Percentiles rank a stretch among this genome's conserved stretches.
Evolutionary conservation across 2,888 invertebrate genomes (phyloP).

Genomic region (Aleiodes testaceus): DNA sequence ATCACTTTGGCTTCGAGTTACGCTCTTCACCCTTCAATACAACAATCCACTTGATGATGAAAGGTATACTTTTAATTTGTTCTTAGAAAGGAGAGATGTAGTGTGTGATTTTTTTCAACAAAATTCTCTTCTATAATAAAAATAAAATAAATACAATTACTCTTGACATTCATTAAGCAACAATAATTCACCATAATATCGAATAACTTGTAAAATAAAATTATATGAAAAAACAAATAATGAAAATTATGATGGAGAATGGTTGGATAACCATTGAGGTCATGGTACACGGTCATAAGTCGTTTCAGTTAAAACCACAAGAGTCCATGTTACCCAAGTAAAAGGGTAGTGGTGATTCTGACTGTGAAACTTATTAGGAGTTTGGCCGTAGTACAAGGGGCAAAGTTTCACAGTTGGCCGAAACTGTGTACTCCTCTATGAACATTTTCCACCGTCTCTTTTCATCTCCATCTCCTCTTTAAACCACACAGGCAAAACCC

Average conservation of each 20-base stretch:
- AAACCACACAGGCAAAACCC: neutral
- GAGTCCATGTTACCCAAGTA: constrained; percentile 7
- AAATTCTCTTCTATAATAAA: too few species aligned
- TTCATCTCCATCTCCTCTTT: constrained; percentile 2
- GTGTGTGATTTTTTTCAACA: too few species aligned
- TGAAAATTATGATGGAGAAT: neutral
- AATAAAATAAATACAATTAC: too few species aligned
- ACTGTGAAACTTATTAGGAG: constrained; percentile 26
- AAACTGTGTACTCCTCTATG: constrained; percentile 3
- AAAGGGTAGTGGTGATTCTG: neutral
- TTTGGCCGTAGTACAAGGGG: neutral
- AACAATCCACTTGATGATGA: neutral
- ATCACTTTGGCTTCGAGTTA: constrained; percentile 28
- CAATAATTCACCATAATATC: too few species aligned
- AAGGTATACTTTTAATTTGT: constrained; percentile 2
- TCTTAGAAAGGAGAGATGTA: neutral
- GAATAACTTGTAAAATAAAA: neutral
- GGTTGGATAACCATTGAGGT: neutral
- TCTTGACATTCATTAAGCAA: too few species aligned
- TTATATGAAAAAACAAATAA: constrained; percentile 8
- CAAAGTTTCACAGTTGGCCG: neutral
- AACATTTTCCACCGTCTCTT: constrained; percentile 6
- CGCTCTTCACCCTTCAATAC: neutral
- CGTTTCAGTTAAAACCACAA: constrained; percentile 24
- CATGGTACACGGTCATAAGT: constrained; percentile 12